Conservation (phyloP, 2,888 invertebrate genomes). For the Ichneumoninae sp. region DNA sequence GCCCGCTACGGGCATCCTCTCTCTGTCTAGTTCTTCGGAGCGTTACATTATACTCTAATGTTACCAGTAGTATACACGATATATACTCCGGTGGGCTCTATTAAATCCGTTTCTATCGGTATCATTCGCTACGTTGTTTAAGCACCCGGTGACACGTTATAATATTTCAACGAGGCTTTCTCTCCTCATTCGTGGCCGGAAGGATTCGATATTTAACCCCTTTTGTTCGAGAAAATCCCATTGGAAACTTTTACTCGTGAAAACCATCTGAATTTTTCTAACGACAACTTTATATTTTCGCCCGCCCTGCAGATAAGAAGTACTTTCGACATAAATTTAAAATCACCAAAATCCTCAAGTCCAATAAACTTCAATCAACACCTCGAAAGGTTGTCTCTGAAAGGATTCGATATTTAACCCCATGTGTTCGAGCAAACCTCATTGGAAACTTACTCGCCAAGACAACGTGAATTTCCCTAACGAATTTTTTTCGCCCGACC, state of each 20-base stretch:
- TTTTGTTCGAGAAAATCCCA: background rate
- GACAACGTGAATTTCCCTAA: no score
- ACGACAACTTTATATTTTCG: no score
- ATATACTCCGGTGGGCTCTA: constrained; percentile 47
- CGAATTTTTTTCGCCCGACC: no score
- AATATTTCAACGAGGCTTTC: constrained; percentile 42
- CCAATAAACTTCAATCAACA: background rate
- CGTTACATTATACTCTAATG: constrained; percentile 65
- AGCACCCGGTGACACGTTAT: constrained; percentile 61
- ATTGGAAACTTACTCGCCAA: background rate
- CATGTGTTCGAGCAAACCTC: background rate
- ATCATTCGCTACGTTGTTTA: constrained; percentile 65
- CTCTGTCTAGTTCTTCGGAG: constrained; percentile 55
- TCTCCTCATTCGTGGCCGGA: background rate
- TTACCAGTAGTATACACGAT: constrained; percentile 41
- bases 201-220: constrained; percentile 22
- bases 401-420: constrained; percentile 22
- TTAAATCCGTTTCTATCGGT: constrained; percentile 67
- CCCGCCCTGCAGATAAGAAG: no score
- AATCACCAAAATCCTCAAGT: background rate
- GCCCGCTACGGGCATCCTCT: constrained; percentile 66
- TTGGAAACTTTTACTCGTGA: background rate
- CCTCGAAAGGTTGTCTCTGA: background rate
- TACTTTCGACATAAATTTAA: no score
- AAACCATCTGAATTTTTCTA: background rate